Base-by-base conservation (phyloP, 2,888 invertebrate genomes). In the Eupithecia exiguata region DNA sequence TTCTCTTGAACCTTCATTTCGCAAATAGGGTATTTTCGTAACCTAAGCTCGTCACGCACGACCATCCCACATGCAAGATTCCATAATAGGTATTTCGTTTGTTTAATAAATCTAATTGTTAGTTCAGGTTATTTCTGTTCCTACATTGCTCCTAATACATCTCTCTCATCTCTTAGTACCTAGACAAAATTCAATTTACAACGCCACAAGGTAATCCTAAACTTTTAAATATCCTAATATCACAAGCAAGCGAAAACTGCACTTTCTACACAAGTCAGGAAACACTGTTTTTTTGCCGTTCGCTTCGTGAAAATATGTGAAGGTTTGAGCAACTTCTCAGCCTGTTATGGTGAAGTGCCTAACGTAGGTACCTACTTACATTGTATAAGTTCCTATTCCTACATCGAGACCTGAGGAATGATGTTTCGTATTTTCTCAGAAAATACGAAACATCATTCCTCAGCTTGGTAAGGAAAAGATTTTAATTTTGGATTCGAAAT, bases 1-100 rank as follows among this genome's bases (percentile, higher is more conserved):
- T 79, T 82, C 74, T 79, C 80, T 84, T 83, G 77, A 61, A 63
- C 70, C 63, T 75, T 78, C 80, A 79, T 83, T 65, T 65, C 12
- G 30, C n/a, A 62, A n/a, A 21, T 69, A 38, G 58, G 58, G 5
- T 58, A 58, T 58, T 58, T 58, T 14, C 25, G 58, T 58, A 58
- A 58, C 25, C 12, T 58, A 5, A 58, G 21, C 36, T 58, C 25
- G 58, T 25, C 58, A 58, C 58, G 58, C 58, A 58, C 21, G 25
- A 25, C 25, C 25, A 53, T 53, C 53, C 46, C 18, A 46, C 10
- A 53, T 53, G 53, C 21, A 53, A 53, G 53, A 53, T 49, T 10
- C 18, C 36, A 7, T 36, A 36, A 36, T 3, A 12, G 14, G 10
- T 14, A 14, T 18, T 46, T 46, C 0, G 18, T 43, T 43, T 43